Evolutionary conservation across 1,140 invertebrate genomes (phyloP).

Genomic region (Holotrichia oblita): DNA sequence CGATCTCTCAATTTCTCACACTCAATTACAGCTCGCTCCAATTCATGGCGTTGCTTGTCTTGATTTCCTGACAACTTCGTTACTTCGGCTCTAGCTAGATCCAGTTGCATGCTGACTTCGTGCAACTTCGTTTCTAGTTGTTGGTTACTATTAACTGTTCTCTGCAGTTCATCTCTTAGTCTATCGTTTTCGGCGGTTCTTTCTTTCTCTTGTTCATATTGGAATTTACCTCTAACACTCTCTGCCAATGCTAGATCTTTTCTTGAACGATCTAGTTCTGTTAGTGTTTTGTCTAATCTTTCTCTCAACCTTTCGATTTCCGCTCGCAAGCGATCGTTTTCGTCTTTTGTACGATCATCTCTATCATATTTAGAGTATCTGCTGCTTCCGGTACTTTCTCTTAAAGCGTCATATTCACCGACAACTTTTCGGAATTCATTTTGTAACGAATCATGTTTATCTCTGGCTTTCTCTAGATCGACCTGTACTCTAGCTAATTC

Average conservation of each 20-base stretch:
- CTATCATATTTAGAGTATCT: conserved; percentile 83
- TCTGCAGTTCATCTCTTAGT: conserved; percentile 78
- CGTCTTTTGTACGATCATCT: conserved; percentile 77
- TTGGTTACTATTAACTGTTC: conserved; percentile 70
- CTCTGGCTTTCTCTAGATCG: conserved; percentile 90
- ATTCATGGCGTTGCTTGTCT: conserved; percentile 79
- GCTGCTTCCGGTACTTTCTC: conserved; percentile 68
- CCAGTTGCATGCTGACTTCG: conserved; percentile 81
- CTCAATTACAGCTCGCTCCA: conserved; percentile 84
- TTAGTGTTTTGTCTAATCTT: conserved; percentile 80
- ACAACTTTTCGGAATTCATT: conserved; percentile 83
- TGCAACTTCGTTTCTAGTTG: conserved; percentile 82
- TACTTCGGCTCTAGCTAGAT: conserved; percentile 80
- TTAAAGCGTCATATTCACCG: conserved; percentile 76
- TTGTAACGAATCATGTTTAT: conserved; percentile 87
- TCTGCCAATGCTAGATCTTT: conserved; percentile 81
- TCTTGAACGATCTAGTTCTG: conserved; percentile 78
- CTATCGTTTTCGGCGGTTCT: conserved; percentile 69
- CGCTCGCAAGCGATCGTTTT: conserved; percentile 81
- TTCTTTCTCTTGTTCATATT: conserved; percentile 87
- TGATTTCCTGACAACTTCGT: conserved; percentile 74
- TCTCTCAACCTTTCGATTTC: conserved; percentile 86
- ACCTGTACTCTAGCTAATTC: conserved; percentile 85
- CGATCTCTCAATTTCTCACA: conserved; percentile 85
- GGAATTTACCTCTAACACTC: conserved; percentile 84